Base-by-base conservation (phyloP, 35 echinoderm and acorn worm genomes). In the Ophioderma brevispina region DNA sequence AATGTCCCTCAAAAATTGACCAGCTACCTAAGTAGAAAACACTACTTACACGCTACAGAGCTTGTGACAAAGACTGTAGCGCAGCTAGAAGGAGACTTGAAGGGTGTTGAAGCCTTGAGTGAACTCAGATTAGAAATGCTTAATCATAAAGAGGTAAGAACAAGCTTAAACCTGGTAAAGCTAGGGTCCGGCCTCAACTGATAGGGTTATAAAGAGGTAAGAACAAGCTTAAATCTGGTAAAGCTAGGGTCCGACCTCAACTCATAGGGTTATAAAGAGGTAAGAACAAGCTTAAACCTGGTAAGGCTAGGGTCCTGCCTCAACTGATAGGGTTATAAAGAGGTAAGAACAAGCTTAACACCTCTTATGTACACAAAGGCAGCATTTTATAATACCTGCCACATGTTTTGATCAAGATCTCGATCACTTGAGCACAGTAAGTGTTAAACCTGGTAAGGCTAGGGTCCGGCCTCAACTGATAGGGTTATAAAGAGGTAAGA, bases 21-120 rank as follows among this genome's bases (percentile, higher is more conserved):
- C 28, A 76, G 82, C 32, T 95, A 93, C 81, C 85, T 99, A 8
- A 76, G 78, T 39, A 91, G 88, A 82, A 99, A 99, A 46, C 87
- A 94, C 77, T 99, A 99, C 91, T 91, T 99, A 0, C 97, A 99
- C 88, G 97, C 97, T 37, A 95, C 97, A 46, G 94, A 99, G 80
- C 88, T 99, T 0, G 31, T 95, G 3, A 93, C 97, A 0, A 91
- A 93, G 85, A 95, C 97, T 25, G 89, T 95, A 40, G 90, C 90
- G 0, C 84, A 90, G 30, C 35, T 99, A 25, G 97, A 99, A 3
- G 94, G 94, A 6, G 93, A 95, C 34, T 76, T 99, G n/a, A 90
- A 92, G 23, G 97, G 93, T 23, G 97, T 99, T 35, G 97, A 95
- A 49, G 97, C 97, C 2, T 84, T 99, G 40, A 90, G 90, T 37